Evolutionary conservation across 2,113 vertebrate species (phyloP).

Genomic region (Motacilla tschutschensis): DNA sequence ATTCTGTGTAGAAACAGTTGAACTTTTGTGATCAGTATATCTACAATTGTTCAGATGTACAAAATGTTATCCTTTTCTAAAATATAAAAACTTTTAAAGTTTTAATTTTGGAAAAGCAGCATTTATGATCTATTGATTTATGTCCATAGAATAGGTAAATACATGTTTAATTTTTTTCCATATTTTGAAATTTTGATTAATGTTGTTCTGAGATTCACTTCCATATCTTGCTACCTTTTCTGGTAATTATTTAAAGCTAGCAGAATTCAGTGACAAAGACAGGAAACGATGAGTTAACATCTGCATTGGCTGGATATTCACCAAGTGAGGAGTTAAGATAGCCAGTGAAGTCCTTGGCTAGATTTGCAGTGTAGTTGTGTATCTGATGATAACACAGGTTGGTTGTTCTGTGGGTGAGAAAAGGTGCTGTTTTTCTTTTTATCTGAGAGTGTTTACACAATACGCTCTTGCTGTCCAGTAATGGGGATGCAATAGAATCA

Average conservation of each 20-base stretch:
- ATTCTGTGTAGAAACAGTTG: not conserved
- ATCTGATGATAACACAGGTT: not conserved
- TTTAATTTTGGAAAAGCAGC: not conserved
- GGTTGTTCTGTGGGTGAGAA: not conserved
- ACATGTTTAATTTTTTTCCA: not conserved
- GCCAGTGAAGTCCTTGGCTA: not conserved
- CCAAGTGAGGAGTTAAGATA: not conserved
- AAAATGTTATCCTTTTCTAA: not conserved
- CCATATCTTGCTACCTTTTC: not conserved
- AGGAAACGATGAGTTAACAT: not conserved
- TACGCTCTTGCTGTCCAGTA: not conserved
- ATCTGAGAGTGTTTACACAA: not conserved
- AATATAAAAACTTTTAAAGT: not conserved
- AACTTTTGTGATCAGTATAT: not conserved
- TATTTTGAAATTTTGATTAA: not conserved
- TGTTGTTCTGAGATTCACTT: not conserved
- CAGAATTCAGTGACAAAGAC: not conserved
- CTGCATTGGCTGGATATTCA: not conserved
- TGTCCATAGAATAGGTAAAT: rapidly evolving
- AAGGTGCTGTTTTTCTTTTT: not conserved
- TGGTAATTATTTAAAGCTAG: not conserved
- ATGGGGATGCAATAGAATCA: not conserved
- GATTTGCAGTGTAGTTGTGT: not conserved
- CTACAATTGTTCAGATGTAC: not conserved
- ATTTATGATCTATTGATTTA: not conserved